Evolutionary conservation across 92 coral and sea anemone genomes (phyloP).

Genomic region (Palythoa grandiflora): DNA sequence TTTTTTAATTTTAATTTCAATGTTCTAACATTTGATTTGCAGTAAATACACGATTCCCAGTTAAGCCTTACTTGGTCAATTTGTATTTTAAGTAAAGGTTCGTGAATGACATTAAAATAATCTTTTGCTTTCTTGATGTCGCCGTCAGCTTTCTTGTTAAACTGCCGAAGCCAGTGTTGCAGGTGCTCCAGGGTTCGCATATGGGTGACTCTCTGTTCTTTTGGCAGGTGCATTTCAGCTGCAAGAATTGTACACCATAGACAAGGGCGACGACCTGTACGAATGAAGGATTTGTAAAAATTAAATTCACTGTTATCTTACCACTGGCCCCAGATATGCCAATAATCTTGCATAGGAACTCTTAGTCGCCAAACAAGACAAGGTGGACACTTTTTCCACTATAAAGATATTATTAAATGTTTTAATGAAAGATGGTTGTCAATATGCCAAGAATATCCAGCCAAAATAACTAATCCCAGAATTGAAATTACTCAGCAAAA

Average conservation of each 20-base stretch:
- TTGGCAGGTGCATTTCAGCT: background rate
- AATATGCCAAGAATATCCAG: too few relatives aligned
- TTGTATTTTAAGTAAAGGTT: slow-evolving; percentile 33
- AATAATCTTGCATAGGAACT: slow-evolving; percentile 15
- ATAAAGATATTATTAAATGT: background rate
- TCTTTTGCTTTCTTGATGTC: slow-evolving; percentile 32
- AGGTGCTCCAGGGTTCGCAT: slow-evolving; percentile 11
- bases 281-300: background rate
- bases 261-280: slow-evolving; percentile 18
- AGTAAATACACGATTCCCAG: background rate
- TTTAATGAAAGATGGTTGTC: too few relatives aligned
- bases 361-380: background rate
- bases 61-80: slow-evolving; percentile 27
- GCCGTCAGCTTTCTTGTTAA: background rate
- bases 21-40: background rate
- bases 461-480: too few relatives aligned
- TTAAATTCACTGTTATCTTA: background rate
- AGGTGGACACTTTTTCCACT: background rate
- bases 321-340: slow-evolving; percentile 36
- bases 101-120: slow-evolving; percentile 25
- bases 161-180: slow-evolving; percentile 7
- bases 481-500: background rate
- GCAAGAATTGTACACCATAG: slow-evolving; percentile 12
- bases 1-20: background rate
- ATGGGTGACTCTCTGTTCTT: slow-evolving; percentile 17